Percentiles rank a stretch among this genome's conserved stretches.
Conservation (phyloP, 2,797 vertebrate genomes). For the Aulostomus chinensis region DNA sequence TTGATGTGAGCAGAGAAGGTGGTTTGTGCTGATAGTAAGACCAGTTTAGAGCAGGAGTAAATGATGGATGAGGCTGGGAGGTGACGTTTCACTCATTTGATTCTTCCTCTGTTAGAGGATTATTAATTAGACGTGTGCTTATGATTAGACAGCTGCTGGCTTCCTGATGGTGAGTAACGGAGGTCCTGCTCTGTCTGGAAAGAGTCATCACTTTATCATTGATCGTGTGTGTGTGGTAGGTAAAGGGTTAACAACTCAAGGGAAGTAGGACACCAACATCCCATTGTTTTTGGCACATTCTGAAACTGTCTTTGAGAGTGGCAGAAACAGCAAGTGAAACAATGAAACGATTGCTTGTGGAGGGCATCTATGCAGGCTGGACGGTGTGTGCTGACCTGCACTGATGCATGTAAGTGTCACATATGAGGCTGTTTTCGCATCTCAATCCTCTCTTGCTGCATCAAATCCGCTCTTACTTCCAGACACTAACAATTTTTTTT, state of each 20-base stretch:
- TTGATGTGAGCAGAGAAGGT: slow-evolving; percentile 7
- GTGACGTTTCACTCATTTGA: slow-evolving; percentile 12
- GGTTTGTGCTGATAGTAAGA: slow-evolving; percentile 7
- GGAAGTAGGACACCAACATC: slow-evolving; percentile 77
- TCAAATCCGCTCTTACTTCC: slow-evolving; percentile 33
- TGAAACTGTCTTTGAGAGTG: slow-evolving; percentile 26
- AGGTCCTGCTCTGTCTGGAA: slow-evolving; percentile 6
- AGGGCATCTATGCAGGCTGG: background rate
- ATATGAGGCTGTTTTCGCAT: slow-evolving; percentile 20
- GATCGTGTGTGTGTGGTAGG: slow-evolving; percentile 7
- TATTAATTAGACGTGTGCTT: background rate
- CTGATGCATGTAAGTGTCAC: slow-evolving; percentile 7
- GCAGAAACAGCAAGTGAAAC: slow-evolving; percentile 33
- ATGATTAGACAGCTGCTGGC: background rate
- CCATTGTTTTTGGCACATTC: slow-evolving; percentile 62
- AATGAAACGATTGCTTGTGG: slow-evolving; percentile 10
- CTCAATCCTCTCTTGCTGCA: slow-evolving; percentile 21
- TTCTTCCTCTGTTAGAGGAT: too few relatives aligned
- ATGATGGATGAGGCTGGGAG: slow-evolving; percentile 16
- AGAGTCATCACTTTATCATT: slow-evolving; percentile 5
- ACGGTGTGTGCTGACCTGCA: slow-evolving; percentile 20
- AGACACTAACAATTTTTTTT: slow-evolving; percentile 52
- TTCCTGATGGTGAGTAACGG: slow-evolving; percentile 1
- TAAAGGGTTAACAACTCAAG: slow-evolving; percentile 68
- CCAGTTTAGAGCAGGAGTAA: background rate